Evolutionary conservation across 2,797 vertebrate species (phyloP).

Genomic region (Phyllotis vaccarum): DNA sequence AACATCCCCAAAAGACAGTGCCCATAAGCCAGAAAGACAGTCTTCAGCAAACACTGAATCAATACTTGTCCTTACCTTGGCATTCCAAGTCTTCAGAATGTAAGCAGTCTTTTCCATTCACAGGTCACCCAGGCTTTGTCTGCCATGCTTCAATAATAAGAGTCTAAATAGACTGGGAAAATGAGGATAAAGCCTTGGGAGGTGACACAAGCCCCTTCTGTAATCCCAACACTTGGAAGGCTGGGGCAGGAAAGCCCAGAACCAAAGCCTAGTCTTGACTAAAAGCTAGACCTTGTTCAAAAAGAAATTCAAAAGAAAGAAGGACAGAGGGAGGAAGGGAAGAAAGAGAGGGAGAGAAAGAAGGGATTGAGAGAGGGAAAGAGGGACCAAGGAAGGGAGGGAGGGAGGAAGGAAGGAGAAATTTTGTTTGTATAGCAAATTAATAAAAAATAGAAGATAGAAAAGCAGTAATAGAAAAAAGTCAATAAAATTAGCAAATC

Average conservation of each 20-base stretch:
- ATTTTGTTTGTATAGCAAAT: background rate
- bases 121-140: background rate
- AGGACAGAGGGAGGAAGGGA: background rate
- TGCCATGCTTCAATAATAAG: background rate
- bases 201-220: background rate
- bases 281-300: background rate
- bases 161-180: background rate
- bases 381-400: too few relatives aligned
- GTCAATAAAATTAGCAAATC: background rate
- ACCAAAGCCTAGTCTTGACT: background rate
- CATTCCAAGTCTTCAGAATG: background rate
- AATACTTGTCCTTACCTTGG: too few relatives aligned
- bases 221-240: background rate
- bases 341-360: background rate
- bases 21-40: background rate
- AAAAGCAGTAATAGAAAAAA: background rate
- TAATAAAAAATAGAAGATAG: background rate
- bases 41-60: background rate
- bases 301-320: background rate
- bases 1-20: background rate
- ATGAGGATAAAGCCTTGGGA: background rate
- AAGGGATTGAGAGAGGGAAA: rapidly evolving
- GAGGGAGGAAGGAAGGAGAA: background rate
- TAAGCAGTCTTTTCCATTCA: too few relatives aligned
- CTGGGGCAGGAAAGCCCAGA: too few relatives aligned